Base-by-base conservation (phyloP, 2,113 vertebrate genomes). In the Laterallus jamaicensis region DNA sequence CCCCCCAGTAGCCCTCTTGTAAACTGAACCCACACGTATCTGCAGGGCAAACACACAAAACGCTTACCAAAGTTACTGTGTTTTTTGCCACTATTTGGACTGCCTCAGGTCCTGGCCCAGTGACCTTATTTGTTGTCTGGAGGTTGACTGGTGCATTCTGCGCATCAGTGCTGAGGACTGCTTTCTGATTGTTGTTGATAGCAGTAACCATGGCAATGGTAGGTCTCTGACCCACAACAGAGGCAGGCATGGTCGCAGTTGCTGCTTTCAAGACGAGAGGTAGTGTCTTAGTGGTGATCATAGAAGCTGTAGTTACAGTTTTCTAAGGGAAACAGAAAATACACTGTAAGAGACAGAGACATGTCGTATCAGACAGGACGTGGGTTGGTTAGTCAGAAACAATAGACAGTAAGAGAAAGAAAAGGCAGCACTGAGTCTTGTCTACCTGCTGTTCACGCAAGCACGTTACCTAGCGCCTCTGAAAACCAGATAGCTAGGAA, bases 221-320 rank as follows among this genome's bases (percentile, higher is more conserved):
- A 96, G 99, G 98, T 98, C 99, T 99, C 96, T 99, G 99, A 80
- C 98, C 98, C 98, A 99, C 98, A 95, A 99, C 98, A 94, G 99
- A 98, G 97, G 98, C 98, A 86, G 99, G 98, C 97, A 99, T 98
- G 96, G 98, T 96, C 86, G 99, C 98, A 97, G 98, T 98, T 97
- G 99, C 99, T 97, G 99, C 99, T 99, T 99, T 99, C 96, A 99
- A 98, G 98, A 99, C 99, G 97, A 99, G 99, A 99, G 99, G 99
- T 99, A 99, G 98, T 98, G 99, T 99, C 99, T 99, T 99, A 91
- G 99, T 98, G 98, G 99, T 98, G 97, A 99, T 98, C 98, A 99
- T 98, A 94, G 99, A 99, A 89, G 99, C 98, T 97, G 99, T 99
- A n/a, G 99, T 99, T 98, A 99, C 98, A 80, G 99, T 99, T 98